A percentile compares a stretch with the other conserved stretches of the same genome.
phyloP scores from a whole-genome alignment of 2,113 vertebrate species.

The Lagopus leucura region DNA sequence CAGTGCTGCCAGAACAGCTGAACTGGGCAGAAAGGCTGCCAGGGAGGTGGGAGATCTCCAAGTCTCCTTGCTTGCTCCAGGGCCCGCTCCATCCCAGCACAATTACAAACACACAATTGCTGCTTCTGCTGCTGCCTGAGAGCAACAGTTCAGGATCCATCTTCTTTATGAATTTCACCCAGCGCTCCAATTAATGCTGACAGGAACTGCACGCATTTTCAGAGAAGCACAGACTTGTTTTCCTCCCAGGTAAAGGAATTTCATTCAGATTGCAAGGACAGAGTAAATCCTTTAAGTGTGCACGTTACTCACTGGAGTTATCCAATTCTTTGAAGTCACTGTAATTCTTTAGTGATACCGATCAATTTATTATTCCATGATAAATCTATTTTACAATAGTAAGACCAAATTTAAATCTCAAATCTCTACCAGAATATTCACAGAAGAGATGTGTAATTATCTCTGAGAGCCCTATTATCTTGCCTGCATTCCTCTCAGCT shows the following conservation, averaged over 20 bases:
- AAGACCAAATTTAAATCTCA: neutral
- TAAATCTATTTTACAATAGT: neutral
- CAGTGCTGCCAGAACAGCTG: slow-evolving; percentile 13
- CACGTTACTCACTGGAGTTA: neutral
- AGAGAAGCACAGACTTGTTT: neutral
- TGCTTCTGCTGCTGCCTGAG: neutral
- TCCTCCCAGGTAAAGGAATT: neutral
- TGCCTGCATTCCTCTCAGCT: neutral
- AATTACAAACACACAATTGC: neutral
- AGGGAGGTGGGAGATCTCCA: slow-evolving; percentile 37
- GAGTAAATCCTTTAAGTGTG: neutral
- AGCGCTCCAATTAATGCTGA: slow-evolving; percentile 6
- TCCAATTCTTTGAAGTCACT: slow-evolving; percentile 17
- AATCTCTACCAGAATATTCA: neutral
- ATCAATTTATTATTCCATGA: neutral
- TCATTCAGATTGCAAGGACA: neutral
- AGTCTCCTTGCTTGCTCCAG: slow-evolving; percentile 13
- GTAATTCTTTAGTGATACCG: neutral
- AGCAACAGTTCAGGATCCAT: slow-evolving; percentile 22
- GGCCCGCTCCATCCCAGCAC: neutral
- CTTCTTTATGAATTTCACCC: neutral
- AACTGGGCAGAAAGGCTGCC: slow-evolving; percentile 34
- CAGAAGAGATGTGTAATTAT: neutral
- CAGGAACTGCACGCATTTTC: neutral
- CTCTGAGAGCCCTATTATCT: neutral